These are phyloP conservation scores for Creontiades dilutus DNA, from an alignment of 2,888 invertebrate species.

Conservation along the genomic window DNA sequence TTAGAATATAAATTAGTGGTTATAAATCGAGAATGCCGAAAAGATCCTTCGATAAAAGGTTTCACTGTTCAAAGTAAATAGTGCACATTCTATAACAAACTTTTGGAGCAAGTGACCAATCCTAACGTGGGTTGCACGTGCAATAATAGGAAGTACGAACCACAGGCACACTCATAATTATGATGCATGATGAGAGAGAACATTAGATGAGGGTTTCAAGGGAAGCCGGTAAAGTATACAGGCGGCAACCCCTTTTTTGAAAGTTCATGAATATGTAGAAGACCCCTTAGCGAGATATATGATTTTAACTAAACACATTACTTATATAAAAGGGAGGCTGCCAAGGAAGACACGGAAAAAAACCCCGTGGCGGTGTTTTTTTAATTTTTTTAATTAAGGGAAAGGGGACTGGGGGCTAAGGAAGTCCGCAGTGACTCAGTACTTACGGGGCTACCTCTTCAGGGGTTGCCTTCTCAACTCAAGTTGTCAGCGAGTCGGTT, in stretches of 20 bases:
- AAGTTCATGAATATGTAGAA: constrained; percentile 58
- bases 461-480: not conserved
- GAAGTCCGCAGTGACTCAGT: constrained; percentile 53
- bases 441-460: constrained; percentile 26
- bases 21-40: too few species aligned
- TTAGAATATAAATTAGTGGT: too few species aligned
- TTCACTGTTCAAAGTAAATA: too few species aligned
- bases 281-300: constrained; percentile 38
- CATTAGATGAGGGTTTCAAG: constrained; percentile 16
- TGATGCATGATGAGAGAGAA: not conserved
- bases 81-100: too few species aligned
- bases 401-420: constrained; percentile 34
- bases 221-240: constrained; percentile 4
- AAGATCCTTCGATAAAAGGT: too few species aligned
- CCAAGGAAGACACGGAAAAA: not conserved
- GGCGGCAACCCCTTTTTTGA: constrained; percentile 12
- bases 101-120: too few species aligned
- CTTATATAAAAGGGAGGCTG: constrained; percentile 3
- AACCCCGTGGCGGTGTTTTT: constrained; percentile 38
- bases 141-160: not conserved
- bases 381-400: constrained; percentile 47
- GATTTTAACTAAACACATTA: constrained; percentile 57
- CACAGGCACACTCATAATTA: not conserved
- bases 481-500: constrained; percentile 51
- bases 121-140: not conserved